Percentiles rank a stretch among this genome's conserved stretches.
Evolutionary conservation across 2,888 invertebrate genomes (phyloP).

Genomic region (Stegophylla sp.): DNA sequence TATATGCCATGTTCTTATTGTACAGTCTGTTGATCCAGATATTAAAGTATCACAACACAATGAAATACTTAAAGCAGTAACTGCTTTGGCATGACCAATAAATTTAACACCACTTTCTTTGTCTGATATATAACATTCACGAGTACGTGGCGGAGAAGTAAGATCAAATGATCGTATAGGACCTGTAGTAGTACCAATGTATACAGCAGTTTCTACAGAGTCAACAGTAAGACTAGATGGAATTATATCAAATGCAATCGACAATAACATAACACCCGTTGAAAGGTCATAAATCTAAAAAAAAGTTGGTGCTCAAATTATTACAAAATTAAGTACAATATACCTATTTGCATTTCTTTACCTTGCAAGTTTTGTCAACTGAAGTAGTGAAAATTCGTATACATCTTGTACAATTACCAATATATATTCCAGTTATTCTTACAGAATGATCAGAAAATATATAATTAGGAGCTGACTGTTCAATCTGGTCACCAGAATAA

Average conservation of each 20-base stretch:
- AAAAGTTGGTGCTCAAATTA: slow-evolving; percentile 23
- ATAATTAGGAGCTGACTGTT: slow-evolving; percentile 71
- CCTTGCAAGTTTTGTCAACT: slow-evolving; percentile 79
- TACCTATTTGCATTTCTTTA: slow-evolving; percentile 49
- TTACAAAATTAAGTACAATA: slow-evolving; percentile 11
- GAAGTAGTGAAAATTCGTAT: slow-evolving; percentile 80
- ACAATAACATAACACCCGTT: slow-evolving; percentile 74
- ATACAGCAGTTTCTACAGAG: slow-evolving; percentile 74
- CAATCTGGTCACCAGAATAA: slow-evolving; percentile 61
- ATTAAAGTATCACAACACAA: slow-evolving; percentile 75
- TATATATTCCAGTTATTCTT: slow-evolving; percentile 78
- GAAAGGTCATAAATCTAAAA: slow-evolving; percentile 75
- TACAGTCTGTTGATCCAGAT: slow-evolving; percentile 79
- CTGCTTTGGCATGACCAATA: slow-evolving; percentile 73
- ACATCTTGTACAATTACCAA: slow-evolving; percentile 75
- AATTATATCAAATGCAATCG: slow-evolving; percentile 74
- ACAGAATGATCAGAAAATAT: slow-evolving; percentile 81
- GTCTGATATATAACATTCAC: slow-evolving; percentile 69
- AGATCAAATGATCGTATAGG: slow-evolving; percentile 75
- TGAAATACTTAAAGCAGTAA: slow-evolving; percentile 78
- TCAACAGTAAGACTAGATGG: slow-evolving; percentile 76
- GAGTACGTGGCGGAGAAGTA: slow-evolving; percentile 72
- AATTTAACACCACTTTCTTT: slow-evolving; percentile 70
- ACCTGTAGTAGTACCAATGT: slow-evolving; percentile 78
- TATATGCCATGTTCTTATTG: slow-evolving; percentile 82